Percentiles rank a stretch among this genome's conserved stretches.
Evolutionary conservation across 2,888 invertebrate species (phyloP).

Genomic region (Ligdia adustata): DNA sequence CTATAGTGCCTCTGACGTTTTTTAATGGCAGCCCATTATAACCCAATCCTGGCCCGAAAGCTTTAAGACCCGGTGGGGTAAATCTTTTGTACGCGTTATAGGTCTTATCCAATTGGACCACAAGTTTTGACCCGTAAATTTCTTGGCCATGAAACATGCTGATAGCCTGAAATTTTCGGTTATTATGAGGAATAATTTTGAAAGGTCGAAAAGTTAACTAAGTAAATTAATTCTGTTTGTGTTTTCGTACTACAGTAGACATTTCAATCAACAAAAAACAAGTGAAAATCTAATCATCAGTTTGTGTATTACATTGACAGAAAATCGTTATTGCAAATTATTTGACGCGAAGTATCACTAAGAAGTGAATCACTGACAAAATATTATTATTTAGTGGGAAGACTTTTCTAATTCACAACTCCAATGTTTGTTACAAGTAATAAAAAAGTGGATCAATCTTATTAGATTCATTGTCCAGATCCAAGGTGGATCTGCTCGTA

Average conservation of each 20-base stretch:
- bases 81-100: background rate
- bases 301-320: too few species aligned
- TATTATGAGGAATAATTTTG: background rate
- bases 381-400: background rate
- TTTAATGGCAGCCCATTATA: conserved; percentile 80
- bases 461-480: too few species aligned
- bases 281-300: too few species aligned
- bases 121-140: conserved; percentile 63
- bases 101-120: conserved; percentile 31
- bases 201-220: background rate
- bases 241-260: too few species aligned
- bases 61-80: conserved; percentile 20
- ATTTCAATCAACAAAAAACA: too few species aligned
- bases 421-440: too few species aligned
- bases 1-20: conserved; percentile 33
- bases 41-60: conserved; percentile 69
- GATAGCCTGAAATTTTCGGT: conserved; percentile 85
- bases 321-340: too few species aligned
- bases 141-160: conserved; percentile 96
- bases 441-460: too few species aligned
- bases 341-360: too few species aligned
- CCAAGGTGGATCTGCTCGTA: too few species aligned
- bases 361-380: background rate
- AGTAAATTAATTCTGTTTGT: too few species aligned
- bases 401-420: too few species aligned